These are phyloP conservation scores for Epinephelus awoara DNA, from an alignment of 2,797 vertebrate species.

Conservation along the genomic window DNA sequence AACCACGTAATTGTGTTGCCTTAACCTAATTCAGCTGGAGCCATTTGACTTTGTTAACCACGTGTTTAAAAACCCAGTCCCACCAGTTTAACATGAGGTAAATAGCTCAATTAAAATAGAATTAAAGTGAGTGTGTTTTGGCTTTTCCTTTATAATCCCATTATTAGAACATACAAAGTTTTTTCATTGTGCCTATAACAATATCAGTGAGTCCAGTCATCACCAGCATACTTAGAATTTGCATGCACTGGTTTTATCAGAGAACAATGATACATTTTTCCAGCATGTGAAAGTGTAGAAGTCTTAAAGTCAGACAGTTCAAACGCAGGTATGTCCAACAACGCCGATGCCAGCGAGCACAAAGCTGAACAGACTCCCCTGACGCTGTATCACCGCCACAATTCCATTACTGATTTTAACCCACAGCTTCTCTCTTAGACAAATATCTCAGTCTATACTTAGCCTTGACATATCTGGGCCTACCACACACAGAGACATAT, in stretches of 20 bases:
- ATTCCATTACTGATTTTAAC: conserved; percentile 63
- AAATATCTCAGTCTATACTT: conserved; percentile 76
- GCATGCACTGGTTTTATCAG: background rate
- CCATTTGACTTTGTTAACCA: no score
- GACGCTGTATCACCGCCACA: conserved; percentile 51
- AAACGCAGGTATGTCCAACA: conserved; percentile 52
- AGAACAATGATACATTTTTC: conserved; percentile 7
- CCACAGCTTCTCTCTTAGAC: conserved; percentile 52
- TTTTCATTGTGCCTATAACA: background rate
- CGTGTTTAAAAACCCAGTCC: background rate
- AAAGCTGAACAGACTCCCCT: conserved; percentile 54
- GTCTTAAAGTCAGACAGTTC: conserved; percentile 37
- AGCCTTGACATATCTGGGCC: conserved; percentile 70
- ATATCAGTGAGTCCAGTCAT: background rate
- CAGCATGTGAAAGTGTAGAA: conserved; percentile 26
- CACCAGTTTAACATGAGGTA: background rate
- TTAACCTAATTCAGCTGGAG: no score
- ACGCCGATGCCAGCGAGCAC: conserved; percentile 52
- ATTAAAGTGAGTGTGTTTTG: background rate
- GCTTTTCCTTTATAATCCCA: background rate
- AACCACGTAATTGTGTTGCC: no score
- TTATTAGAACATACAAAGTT: background rate
- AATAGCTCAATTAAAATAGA: no score
- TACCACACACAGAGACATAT: conserved; percentile 81
- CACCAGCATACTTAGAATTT: background rate